Percentiles rank a stretch among this genome's conserved stretches.
phyloP scores from a whole-genome alignment of 2,888 invertebrate genomes.

The Lasius platythorax region DNA sequence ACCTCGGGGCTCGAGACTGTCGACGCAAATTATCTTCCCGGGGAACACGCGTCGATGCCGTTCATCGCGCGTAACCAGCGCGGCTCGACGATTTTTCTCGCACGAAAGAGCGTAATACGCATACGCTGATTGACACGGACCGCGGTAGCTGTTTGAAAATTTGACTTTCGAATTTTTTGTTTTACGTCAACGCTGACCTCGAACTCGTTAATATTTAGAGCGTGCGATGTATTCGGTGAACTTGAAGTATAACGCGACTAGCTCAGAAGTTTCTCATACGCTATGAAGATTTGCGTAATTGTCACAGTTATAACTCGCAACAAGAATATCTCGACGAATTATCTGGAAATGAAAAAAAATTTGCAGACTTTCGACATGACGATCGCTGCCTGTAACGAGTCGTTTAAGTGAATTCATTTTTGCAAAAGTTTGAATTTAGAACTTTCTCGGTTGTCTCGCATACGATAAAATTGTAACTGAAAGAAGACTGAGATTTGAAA shows the following conservation, averaged over 20 bases:
- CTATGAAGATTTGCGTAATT: background rate
- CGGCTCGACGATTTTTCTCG: constrained; percentile 64
- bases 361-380: background rate
- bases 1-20: constrained; percentile 66
- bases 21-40: constrained; percentile 74
- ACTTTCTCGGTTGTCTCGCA: background rate
- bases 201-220: constrained; percentile 39
- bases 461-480: background rate
- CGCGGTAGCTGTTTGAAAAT: background rate
- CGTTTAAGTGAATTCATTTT: constrained; percentile 6
- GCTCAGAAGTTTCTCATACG: background rate
- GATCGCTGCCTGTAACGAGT: background rate
- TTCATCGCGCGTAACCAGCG: constrained; percentile 68
- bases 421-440: background rate
- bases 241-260: background rate
- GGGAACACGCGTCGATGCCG: constrained; percentile 68
- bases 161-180: constrained; percentile 21
- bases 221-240: background rate
- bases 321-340: background rate
- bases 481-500: background rate
- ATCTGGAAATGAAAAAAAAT: background rate
- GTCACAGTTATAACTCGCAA: background rate
- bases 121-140: background rate
- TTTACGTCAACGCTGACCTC: constrained; percentile 61
- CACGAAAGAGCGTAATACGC: constrained; percentile 59